A percentile compares a stretch with the other conserved stretches of the same genome.
These are phyloP conservation scores for Alitta virens DNA, from an alignment of 2,888 invertebrate genomes.

Conservation along the genomic window DNA sequence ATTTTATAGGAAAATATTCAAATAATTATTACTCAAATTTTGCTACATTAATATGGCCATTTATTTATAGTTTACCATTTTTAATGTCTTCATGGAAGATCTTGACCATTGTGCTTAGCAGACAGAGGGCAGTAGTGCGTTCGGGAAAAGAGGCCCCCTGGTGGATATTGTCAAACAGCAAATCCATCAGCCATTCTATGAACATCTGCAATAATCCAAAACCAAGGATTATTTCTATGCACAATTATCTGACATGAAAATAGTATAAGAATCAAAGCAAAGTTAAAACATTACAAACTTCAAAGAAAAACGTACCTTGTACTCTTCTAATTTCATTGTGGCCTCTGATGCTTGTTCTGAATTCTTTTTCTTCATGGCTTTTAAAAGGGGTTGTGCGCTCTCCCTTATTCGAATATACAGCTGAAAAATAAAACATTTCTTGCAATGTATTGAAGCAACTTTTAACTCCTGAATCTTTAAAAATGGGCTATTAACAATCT, in stretches of 20 bases:
- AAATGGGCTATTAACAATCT: too few relatives aligned
- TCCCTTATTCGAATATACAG: constrained; percentile 41
- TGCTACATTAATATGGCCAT: too few relatives aligned
- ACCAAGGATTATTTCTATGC: neutral
- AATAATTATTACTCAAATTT: too few relatives aligned
- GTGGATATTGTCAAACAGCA: constrained; percentile 38
- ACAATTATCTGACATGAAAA: neutral
- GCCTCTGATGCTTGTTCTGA: neutral
- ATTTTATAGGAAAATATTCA: too few relatives aligned
- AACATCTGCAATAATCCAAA: constrained; percentile 33
- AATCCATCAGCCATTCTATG: constrained; percentile 35
- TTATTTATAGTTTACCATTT: too few relatives aligned
- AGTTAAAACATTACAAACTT: neutral
- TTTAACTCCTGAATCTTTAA: too few relatives aligned
- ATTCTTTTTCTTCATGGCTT: constrained; percentile 10
- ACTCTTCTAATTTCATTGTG: neutral
- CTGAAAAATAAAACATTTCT: constrained; percentile 34
- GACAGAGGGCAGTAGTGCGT: constrained; percentile 40
- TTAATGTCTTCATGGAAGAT: neutral
- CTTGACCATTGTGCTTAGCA: constrained; percentile 32
- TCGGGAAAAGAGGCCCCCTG: constrained; percentile 46
- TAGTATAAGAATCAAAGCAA: too few relatives aligned
- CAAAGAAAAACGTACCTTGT: constrained; percentile 1
- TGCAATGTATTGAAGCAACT: too few relatives aligned
- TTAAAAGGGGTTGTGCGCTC: constrained; percentile 22